Conservation (phyloP, 2,113 vertebrate genomes). For the Hemichromis elongatus region DNA sequence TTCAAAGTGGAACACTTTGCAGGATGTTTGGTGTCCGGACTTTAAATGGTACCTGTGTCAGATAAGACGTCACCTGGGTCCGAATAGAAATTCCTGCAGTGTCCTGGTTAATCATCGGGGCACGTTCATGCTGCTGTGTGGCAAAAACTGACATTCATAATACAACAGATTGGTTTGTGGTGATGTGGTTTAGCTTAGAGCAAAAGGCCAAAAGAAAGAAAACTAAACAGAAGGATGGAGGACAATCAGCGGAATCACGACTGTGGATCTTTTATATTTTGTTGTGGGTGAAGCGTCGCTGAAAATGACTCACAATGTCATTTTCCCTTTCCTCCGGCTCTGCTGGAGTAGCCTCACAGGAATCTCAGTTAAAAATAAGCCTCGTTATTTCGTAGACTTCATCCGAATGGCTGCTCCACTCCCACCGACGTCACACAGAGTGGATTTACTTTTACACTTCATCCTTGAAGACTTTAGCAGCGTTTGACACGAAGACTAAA, state of each 20-base stretch:
- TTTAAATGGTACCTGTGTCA: neutral
- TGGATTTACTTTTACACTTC: neutral
- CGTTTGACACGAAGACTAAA: neutral
- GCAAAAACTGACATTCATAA: neutral
- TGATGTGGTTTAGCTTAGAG: neutral
- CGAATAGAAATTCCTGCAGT: neutral
- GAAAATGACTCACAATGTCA: neutral
- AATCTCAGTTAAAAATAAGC: neutral
- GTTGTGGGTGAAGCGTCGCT: neutral
- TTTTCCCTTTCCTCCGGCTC: neutral
- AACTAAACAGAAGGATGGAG: neutral
- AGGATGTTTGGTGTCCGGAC: neutral
- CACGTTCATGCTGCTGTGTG: neutral
- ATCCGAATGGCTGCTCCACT: neutral
- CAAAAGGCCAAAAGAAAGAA: neutral
- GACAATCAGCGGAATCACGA: too few species aligned
- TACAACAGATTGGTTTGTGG: neutral
- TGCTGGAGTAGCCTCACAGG: neutral
- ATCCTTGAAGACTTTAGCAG: neutral
- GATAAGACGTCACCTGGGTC: neutral
- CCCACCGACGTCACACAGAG: neutral
- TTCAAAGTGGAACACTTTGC: neutral
- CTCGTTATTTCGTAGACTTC: neutral
- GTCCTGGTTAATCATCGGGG: neutral
- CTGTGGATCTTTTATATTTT: neutral